A percentile compares a stretch with the other conserved stretches of the same genome.
These are phyloP conservation scores for Suncus etruscus DNA, from an alignment of 2,113 vertebrate genomes.

Conservation along the genomic window DNA sequence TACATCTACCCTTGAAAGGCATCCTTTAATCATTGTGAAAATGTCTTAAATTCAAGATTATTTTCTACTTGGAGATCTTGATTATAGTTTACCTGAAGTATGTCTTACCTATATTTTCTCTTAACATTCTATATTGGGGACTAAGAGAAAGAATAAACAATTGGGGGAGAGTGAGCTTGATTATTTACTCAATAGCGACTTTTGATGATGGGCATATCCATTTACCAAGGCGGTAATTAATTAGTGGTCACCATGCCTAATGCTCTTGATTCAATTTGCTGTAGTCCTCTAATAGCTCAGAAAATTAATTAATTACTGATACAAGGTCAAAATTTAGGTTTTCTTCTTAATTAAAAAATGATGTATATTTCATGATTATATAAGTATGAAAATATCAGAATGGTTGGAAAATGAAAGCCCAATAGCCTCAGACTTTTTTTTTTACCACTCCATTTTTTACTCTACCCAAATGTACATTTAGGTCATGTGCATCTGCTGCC, in stretches of 20 bases:
- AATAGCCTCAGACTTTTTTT: background rate
- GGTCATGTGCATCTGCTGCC: background rate
- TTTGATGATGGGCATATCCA: background rate
- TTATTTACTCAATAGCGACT: background rate
- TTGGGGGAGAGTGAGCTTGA: background rate
- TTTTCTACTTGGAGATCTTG: background rate
- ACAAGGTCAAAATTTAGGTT: background rate
- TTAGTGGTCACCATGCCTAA: background rate
- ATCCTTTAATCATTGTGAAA: background rate
- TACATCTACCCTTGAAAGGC: background rate
- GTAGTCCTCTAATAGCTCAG: background rate
- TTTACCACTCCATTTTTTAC: background rate
- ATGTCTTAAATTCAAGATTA: constrained; percentile 10
- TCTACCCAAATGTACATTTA: background rate
- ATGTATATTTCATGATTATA: background rate
- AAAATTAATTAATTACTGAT: background rate
- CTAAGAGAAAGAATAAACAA: background rate
- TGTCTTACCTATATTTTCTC: background rate
- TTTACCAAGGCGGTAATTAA: background rate
- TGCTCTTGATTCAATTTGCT: background rate
- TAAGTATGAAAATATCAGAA: background rate
- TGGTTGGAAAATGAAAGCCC: background rate
- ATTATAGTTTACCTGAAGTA: background rate
- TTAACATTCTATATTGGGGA: background rate
- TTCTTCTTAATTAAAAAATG: no score